phyloP scores from a whole-genome alignment of 92 coral and sea anemone genomes.

The Epizoanthus scotinus region DNA sequence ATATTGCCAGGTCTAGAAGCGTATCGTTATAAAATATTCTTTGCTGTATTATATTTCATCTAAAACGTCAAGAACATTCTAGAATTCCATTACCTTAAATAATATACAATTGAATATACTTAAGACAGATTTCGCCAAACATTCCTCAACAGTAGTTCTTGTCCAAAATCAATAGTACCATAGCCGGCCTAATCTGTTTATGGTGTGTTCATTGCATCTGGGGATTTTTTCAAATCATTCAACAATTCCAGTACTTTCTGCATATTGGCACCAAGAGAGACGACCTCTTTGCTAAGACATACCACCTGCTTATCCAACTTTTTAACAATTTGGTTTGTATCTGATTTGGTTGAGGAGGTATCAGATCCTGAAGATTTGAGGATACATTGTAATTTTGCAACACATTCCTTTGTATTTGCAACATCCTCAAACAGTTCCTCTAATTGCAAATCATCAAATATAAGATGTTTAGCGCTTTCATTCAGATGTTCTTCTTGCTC shows the following conservation, averaged over 20 bases:
- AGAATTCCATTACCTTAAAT: no score
- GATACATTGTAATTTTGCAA: slow-evolving; percentile 59
- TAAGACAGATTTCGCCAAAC: no score
- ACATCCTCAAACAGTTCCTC: slow-evolving; percentile 80
- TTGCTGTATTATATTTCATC: not conserved
- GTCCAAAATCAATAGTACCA: no score
- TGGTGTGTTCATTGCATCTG: not conserved
- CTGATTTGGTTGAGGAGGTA: slow-evolving; percentile 42
- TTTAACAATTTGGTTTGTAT: slow-evolving; percentile 72
- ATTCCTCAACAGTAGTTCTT: no score
- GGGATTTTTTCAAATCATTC: slow-evolving; percentile 58
- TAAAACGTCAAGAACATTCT: not conserved
- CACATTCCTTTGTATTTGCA: slow-evolving; percentile 64
- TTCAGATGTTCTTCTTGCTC: slow-evolving; percentile 6
- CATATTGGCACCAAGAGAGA: slow-evolving; percentile 69
- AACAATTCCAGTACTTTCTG: slow-evolving; percentile 70
- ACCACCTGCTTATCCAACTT: slow-evolving; percentile 68
- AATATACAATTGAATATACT: no score
- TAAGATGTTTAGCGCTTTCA: not conserved
- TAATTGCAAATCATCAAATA: slow-evolving; percentile 25
- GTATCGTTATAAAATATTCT: not conserved
- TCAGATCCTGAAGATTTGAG: slow-evolving; percentile 63
- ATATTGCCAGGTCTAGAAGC: not conserved
- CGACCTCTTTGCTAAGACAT: slow-evolving; percentile 64
- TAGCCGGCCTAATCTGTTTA: not conserved